Evolutionary conservation across 2,888 invertebrate species (phyloP), one percentile per base, ranked within the genome.

Genomic region (Chirona hameri): DNA sequence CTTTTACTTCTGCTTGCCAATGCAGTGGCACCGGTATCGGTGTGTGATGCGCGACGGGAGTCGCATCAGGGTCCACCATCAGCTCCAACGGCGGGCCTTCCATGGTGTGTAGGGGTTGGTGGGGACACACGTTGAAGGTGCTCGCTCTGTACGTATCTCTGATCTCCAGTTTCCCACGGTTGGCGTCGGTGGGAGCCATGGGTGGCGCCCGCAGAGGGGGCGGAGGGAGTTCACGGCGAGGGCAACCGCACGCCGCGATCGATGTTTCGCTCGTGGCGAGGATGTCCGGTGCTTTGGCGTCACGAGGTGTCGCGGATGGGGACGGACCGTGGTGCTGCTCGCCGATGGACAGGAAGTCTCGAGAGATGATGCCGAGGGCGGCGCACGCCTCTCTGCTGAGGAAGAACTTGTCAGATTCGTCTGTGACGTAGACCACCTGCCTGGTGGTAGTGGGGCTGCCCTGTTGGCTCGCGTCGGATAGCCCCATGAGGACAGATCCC

Each of bases 1-100:
- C 83, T 48, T 83, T 81, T 10, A 39, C 81, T 7, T 39, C 82
- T 21, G 60, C 82, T 31, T 82, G 82, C 83, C 83, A 82, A 31
- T 82, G 82, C 4, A 60, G 55, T 0, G 82, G 83, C 27, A 82
- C 39, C 21, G 83, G 79, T 3, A 83, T 82, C 12, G 83, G 81
- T 9, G 79, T 46, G 83, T 82, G 72, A 76, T 83, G 60, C 80
- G 39, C 39, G n/a, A n/a, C 7, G 39, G 2, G 4, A 39, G 39
- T 39, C 7, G 39, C 39, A 7, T 39, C 39, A 7, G 39, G 39
- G 7, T 39, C 39, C 4, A 39, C 39, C 39, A 39, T 39, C 39
- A 39, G 7, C 18, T 31, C 12, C 55, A 83, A 9, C 0, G 79
- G 83, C 18, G 60, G 1, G 29, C 46, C 15, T 1, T 48, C 14